Base-by-base conservation (phyloP, 2,797 vertebrate genomes). In the Lithobates pipiens region DNA sequence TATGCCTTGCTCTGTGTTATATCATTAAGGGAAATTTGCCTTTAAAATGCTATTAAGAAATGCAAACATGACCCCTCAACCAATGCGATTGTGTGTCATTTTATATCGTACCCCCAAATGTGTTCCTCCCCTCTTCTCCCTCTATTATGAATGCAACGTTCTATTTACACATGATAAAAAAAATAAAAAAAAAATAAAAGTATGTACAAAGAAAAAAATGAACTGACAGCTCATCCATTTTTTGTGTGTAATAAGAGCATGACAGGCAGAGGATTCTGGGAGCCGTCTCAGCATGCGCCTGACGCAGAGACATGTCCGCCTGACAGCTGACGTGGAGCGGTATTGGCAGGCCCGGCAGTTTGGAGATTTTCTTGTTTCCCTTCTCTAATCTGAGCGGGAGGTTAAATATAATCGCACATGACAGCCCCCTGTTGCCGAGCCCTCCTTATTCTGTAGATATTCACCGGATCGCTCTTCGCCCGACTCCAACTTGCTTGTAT, bases 401-500 rank as follows among this genome's bases (percentile, higher is more conserved):
- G 32, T 27, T 70, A 77, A 71, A n/a, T 25, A 39, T 77, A 71
- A 77, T 70, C 44, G n/a, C 68, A 50, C 67, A 57, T 71, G 65
- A 77, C 81, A 69, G 63, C 63, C 73, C 13, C 73, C 73, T 83
- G 73, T 77, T 84, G 65, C 25, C 4, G n/a, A 61, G 68, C 65
- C 18, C 42, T 63, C 67, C 25, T 16, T 21, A 23, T 77, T 61
- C 10, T 70, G 29, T 18, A 25, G 44, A 71, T 71, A 29, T 32
- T 63, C 54, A 71, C 65, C 75, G 29, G 67, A 76, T 50, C 3
- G 16, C 18, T 13, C 65, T 70, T n/a, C 13, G 68, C 10, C 68
- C 18, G 23, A 10, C 42, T 50, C 36, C 2, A 1, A 15, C 63
- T 61, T 0, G 13, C 27, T 23, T 69, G 29, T 39, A 61, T 76